Base-by-base conservation (phyloP, 1,140 invertebrate species). In the Pseudobourletiella spinata region DNA sequence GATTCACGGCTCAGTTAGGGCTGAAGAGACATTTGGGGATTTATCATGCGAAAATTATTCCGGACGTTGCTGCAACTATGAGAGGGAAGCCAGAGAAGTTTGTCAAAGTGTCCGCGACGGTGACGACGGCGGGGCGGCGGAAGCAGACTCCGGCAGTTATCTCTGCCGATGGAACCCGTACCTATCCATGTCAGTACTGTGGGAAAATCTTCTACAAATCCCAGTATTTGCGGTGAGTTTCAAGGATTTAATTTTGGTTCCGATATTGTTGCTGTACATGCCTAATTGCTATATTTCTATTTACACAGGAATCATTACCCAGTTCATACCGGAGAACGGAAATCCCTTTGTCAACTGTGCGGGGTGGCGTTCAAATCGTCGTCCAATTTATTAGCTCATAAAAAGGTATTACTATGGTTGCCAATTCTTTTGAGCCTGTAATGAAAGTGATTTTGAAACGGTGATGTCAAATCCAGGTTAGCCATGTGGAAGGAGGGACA, bases 371-470 rank as follows among this genome's bases (percentile, higher is more conserved):
- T 48, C 24, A 48, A 48, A 22, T 48, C 46, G 16, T 48, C 46
- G 22, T 48, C 46, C 6, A 48, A 48, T 48, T 25, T 48, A 22
- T 20, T 48, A 11, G 16, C 46, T 48, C 46, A 48, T 25, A 48
- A 48, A 48, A 48, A 48, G 46, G 46, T 48, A 48, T 39, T 39
- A 39, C 32, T 39, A 39, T 39, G 8, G 32, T 39, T 39, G n/a
- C n/a, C 32, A 39, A 11, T 39, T 39, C n/a, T 8, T 39, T 39
- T 39, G 8, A 39, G 8, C n/a, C 32, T 39, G n/a, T 39, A n/a
- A 39, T 39, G 32, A 11, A 39, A 39, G 8, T 39, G 8, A 11
- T 11, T 39, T n/a, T 39, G 35, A 42, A 42, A 39, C n/a, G 32
- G 32, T 39, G 32, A 11, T 39, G 32, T 39, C n/a, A 8, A 11